Evolutionary conservation across 2,113 vertebrate genomes (phyloP), one percentile per base, ranked within the genome.

Genomic region (Peromyscus leucopus): DNA sequence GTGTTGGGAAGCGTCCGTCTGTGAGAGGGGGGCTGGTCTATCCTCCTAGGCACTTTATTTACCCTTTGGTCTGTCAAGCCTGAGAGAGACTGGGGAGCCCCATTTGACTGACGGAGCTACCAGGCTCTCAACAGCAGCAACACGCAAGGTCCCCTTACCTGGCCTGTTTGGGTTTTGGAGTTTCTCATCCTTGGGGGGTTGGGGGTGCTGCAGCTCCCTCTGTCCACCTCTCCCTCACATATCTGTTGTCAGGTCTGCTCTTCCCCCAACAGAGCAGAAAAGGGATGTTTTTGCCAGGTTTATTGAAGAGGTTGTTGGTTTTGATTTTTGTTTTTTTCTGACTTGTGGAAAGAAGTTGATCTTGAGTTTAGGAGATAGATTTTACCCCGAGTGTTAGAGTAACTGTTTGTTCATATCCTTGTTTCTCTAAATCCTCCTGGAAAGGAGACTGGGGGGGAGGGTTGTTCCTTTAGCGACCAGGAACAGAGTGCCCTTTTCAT

Each of bases 361-460:
- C 46, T 94, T 95, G 93, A 93, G n/a, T 93, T 92, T 92, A 90
- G 75, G 42, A 92, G 74, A 57, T 76, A 74, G 74, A 36, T 79
- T 96, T 91, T 95, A 51, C 85, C 71, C 65, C 65, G 90, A 65
- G 57, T 61, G 63, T 93, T 91, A 22, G 69, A 80, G 51, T 39
- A 88, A 65, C 33, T 72, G 69, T 75, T 79, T 42, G 42, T 91
- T 80, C 36, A 89, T 90, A 39, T 22, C 75, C 63, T 63, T 97
- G 95, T 94, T 85, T 65, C 24, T 75, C 63, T 89, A 82, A 93
- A 89, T 94, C 74, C 76, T 94, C 74, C 76, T 87, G 67, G 55
- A 89, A 79, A 85, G 71, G 92, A 72, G 69, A 26, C 17, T 82
- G 74, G 55, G 42, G 86, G 85, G 55, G 57, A 57, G n/a, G 59